phyloP scores from a whole-genome alignment of 1,140 invertebrate genomes.

The Aphidius ervi region DNA sequence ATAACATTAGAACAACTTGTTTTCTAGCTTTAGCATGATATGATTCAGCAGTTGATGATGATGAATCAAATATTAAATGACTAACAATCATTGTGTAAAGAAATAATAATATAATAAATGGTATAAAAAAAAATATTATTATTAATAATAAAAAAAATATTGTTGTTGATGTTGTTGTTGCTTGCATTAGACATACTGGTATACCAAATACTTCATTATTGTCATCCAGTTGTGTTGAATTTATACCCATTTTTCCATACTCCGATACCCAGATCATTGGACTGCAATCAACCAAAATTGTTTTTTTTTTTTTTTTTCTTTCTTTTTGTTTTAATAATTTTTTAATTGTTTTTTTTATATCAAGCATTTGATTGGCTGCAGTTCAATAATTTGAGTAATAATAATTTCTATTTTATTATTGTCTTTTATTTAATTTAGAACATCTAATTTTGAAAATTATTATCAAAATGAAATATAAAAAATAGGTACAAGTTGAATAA shows the following conservation, averaged over 20 bases:
- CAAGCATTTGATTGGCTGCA: slow-evolving; percentile 23
- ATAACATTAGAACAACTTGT: slow-evolving; percentile 77
- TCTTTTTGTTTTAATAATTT: slow-evolving; percentile 6
- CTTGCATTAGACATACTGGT: slow-evolving; percentile 64
- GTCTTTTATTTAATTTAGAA: too few relatives aligned
- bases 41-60: slow-evolving; percentile 58
- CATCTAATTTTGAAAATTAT: too few relatives aligned
- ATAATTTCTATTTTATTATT: too few relatives aligned
- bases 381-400: slow-evolving; percentile 26
- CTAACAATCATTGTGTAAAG: slow-evolving; percentile 75
- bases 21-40: slow-evolving; percentile 61
- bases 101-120: slow-evolving; percentile 68
- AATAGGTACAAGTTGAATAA: too few relatives aligned
- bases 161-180: slow-evolving; percentile 63
- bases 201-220: slow-evolving; percentile 46
- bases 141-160: slow-evolving; percentile 71
- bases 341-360: neutral
- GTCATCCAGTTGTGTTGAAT: slow-evolving; percentile 17
- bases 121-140: slow-evolving; percentile 70
- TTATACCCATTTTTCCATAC: slow-evolving; percentile 40
- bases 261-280: slow-evolving; percentile 47
- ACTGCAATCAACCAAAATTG: slow-evolving; percentile 42
- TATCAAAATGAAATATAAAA: too few relatives aligned
- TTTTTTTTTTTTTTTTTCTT: slow-evolving; percentile 1
- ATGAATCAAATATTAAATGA: slow-evolving; percentile 66